Percentiles rank a stretch among this genome's conserved stretches.
phyloP scores from a whole-genome alignment of 2,888 invertebrate species.

The Brachyptera risi region DNA sequence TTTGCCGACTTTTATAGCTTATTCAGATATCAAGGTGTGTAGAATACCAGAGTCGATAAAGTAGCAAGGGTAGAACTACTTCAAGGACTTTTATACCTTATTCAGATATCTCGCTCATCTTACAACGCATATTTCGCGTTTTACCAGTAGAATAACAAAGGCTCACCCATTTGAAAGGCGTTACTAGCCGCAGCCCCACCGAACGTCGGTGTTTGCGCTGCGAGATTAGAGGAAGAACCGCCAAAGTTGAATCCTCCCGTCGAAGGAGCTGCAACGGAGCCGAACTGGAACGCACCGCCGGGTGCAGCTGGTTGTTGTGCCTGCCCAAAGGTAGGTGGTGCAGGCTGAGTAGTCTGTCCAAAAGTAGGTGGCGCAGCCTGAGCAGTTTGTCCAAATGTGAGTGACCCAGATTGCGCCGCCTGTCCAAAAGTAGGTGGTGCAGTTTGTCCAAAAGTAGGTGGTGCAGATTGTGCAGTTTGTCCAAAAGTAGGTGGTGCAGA shows the following conservation, averaged over 20 bases:
- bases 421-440: background rate
- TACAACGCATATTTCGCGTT: no score
- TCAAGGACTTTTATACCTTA: no score
- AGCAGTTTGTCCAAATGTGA: background rate
- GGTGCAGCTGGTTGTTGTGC: background rate
- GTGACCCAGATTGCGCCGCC: background rate
- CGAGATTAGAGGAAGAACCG: background rate
- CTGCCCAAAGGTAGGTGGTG: background rate
- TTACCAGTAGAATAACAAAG: no score
- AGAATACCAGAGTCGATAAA: no score
- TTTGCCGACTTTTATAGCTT: no score
- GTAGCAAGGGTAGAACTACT: no score
- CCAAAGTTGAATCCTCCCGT: slow-evolving; percentile 8
- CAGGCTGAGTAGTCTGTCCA: background rate
- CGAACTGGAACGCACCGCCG: slow-evolving; percentile 15
- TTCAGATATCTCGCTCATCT: no score
- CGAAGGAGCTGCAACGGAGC: background rate
- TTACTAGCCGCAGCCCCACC: background rate
- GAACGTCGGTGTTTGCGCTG: background rate
- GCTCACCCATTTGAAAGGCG: slow-evolving; percentile 12
- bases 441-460: background rate
- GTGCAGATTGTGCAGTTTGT: no score
- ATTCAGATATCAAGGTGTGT: no score
- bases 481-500: no score
- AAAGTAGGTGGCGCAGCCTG: background rate